Conservation (phyloP, 2,113 vertebrate genomes). For the Vulpes vulpes region DNA sequence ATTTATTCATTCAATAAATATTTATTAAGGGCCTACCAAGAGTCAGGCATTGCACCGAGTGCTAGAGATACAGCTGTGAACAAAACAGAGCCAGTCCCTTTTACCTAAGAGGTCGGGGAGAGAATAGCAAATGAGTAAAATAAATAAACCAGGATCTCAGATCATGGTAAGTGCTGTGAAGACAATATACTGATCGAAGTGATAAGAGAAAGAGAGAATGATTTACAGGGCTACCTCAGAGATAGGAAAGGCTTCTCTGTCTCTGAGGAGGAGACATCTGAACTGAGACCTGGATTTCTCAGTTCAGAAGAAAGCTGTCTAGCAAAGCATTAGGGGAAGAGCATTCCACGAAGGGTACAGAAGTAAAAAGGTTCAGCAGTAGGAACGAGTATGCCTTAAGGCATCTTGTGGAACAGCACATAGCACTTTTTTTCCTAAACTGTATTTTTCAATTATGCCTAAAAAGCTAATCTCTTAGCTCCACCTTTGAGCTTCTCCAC, state of each 20-base stretch:
- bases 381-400: not conserved
- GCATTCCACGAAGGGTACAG: not conserved
- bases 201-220: not conserved
- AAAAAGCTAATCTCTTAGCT: not conserved
- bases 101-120: not conserved
- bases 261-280: not conserved
- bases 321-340: not conserved
- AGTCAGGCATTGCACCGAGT: not conserved
- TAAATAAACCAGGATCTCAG: not conserved
- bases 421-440: not conserved
- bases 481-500: not conserved
- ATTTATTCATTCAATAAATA: slow-evolving; percentile 72
- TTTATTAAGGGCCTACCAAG: slow-evolving; percentile 53
- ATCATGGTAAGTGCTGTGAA: not conserved
- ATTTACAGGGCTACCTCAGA: not conserved
- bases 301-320: not conserved
- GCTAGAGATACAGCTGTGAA: not conserved
- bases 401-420: not conserved
- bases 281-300: not conserved
- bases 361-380: not conserved
- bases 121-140: not conserved
- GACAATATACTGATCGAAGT: not conserved
- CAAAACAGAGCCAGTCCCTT: not conserved
- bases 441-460: not conserved
- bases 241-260: not conserved